Base-by-base conservation (phyloP, 2,113 vertebrate species). In the Eulacestoma nigropectus region DNA sequence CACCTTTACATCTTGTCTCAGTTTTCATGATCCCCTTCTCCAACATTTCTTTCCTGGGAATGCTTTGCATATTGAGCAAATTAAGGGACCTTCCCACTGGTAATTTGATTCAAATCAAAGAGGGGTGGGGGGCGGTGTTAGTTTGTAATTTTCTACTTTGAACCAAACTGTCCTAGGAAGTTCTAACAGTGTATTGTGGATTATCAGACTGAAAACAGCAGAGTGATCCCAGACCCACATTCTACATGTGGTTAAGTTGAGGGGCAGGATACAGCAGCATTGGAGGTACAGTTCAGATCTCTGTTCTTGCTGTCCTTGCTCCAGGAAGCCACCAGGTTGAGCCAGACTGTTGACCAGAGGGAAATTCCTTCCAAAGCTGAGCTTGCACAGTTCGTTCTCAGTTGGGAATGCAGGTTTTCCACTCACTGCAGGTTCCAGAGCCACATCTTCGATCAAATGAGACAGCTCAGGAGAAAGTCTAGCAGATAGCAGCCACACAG, bases 331-430 rank as follows among this genome's bases (percentile, higher is more conserved):
- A 80, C 32, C 37, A 86, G 37, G 8, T 1, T 79, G 75, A 95
- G 42, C 13, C 57, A 77, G 46, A 72, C 33, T 25, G 5, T 11
- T 57, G 25, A 42, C 37, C n/a, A 62, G 39, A 78, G 18, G 32
- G 56, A 17, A 68, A 47, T 35, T 27, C 37, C 63, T 77, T 80
- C 59, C 75, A 39, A 55, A 90, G 16, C 16, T 57, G 55, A 86
- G 35, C 12, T 67, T 39, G 63, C 21, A n/a, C n/a, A 7, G 30
- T 19, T 8, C 0, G 0, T 44, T 74, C 50, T 63, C 50, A 33
- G 11, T 3, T 4, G 56, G 56, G 21, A 92, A 41, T 27, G 11
- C 19, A 84, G 20, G 19, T 37, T 83, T 70, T 67, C 22, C 23
- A 47, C 72, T n/a, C 44, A 23, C 7, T 73, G 55, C 26, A 49